These are phyloP conservation scores for Jacana jacana DNA, from an alignment of 2,113 vertebrate species.

Conservation along the genomic window DNA sequence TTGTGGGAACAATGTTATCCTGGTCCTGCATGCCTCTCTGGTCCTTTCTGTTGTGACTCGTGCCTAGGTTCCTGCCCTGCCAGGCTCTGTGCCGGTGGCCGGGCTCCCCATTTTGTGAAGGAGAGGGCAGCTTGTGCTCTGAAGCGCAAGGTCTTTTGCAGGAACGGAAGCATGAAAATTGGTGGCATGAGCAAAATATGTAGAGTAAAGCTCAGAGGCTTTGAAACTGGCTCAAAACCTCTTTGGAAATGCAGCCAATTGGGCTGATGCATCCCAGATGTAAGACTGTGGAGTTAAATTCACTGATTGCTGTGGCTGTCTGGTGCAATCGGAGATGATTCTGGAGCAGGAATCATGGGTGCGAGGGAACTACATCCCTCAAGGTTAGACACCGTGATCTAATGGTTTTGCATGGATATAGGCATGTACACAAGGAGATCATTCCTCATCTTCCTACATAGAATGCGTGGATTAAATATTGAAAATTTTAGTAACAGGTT, in stretches of 20 bases:
- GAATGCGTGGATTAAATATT: not conserved
- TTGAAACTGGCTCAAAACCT: not conserved
- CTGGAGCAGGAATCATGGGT: not conserved
- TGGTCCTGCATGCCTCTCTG: not conserved
- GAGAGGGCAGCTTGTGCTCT: not conserved
- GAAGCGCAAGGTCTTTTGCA: not conserved
- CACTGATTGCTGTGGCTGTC: not conserved
- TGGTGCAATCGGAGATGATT: not conserved
- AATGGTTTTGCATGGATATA: not conserved
- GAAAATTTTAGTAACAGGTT: not conserved
- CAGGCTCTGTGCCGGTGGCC: not conserved
- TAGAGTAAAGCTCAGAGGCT: constrained; percentile 10
- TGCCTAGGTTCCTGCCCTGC: not conserved
- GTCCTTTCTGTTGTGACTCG: not conserved
- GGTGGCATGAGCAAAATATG: not conserved
- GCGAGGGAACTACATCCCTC: not conserved
- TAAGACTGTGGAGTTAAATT: not conserved
- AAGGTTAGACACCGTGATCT: not conserved
- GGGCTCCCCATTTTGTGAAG: not conserved
- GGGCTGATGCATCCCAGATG: not conserved
- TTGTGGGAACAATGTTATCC: constrained; percentile 34
- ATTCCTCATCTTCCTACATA: not conserved
- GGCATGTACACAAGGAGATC: not conserved
- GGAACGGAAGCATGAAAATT: not conserved
- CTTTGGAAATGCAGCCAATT: not conserved